A percentile compares a stretch with the other conserved stretches of the same genome.
These are phyloP conservation scores for Gobiocypris rarus DNA, from an alignment of 2,113 vertebrate species.

Conservation along the genomic window DNA sequence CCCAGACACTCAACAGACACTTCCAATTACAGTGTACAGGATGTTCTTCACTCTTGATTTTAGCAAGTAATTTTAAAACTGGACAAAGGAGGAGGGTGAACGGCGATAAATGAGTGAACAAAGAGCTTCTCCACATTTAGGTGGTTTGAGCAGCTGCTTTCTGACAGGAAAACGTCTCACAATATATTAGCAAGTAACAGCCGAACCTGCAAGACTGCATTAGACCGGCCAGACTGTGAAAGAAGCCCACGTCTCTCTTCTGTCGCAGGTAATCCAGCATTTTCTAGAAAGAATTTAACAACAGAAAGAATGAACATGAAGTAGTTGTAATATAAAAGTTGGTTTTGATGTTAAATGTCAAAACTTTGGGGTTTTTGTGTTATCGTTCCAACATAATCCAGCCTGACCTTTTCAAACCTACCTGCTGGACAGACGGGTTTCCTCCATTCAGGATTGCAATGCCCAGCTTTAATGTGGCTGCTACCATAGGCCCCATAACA, in stretches of 20 bases:
- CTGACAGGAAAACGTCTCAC: neutral
- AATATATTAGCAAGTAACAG: slow-evolving; percentile 17
- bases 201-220: slow-evolving; percentile 93
- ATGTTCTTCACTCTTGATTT: slow-evolving; percentile 25
- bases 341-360: slow-evolving; percentile 33
- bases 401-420: slow-evolving; percentile 59
- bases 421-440: slow-evolving; percentile 91
- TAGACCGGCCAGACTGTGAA: slow-evolving; percentile 90
- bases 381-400: neutral
- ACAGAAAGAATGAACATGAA: neutral
- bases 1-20: neutral
- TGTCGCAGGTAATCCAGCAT: slow-evolving; percentile 94
- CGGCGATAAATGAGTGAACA: slow-evolving; percentile 55
- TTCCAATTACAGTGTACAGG: neutral
- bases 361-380: neutral
- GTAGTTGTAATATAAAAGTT: neutral
- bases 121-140: neutral
- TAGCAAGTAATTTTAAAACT: slow-evolving; percentile 2
- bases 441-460: slow-evolving; percentile 93
- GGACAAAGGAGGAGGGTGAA: neutral
- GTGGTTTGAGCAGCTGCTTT: neutral
- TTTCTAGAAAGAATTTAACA: slow-evolving; percentile 77
- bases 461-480: slow-evolving; percentile 88
- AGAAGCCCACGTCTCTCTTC: slow-evolving; percentile 92
- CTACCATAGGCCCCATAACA: slow-evolving; percentile 86